Evolutionary conservation across 2,113 vertebrate species (phyloP), one percentile per base, ranked within the genome.

Genomic region (Phrynosoma platyrhinos): DNA sequence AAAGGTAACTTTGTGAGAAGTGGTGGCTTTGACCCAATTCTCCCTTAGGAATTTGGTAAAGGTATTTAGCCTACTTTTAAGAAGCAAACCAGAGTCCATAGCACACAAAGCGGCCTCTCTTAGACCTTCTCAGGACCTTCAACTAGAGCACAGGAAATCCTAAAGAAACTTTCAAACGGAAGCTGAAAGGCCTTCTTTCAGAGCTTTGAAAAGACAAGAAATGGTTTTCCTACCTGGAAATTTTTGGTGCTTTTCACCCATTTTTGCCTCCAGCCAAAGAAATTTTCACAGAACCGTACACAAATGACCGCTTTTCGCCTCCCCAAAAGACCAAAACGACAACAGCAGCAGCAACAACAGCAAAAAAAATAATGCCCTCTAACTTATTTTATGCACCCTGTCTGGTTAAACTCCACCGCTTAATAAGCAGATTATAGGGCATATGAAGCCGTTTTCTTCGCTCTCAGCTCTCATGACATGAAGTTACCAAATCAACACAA

Each of bases 341-440:
- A 58, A 52, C 79, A 30, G 21, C 79, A 10, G 47, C 47, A 47
- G 32, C 83, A 40, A 12, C 72, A 30, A 10, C 83, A 55, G 25
- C 53, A 80, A 18, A 3, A 18, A 62, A 66, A 82, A n/a, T 20
- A 55, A 69, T 36, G 16, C 81, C 30, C n/a, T 30, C 62, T 14
- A 18, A 91, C 87, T 93, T 91, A 85, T 93, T 95, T 94, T 94
- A 93, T 93, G 82, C 93, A 92, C 92, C 90, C 89, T 81, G 89
- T 89, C 92, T 92, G 55, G 93, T 93, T 93, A 93, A 94, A 95
- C 81, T 94, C 89, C 93, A 80, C 18, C 90, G 95, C 95, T 95
- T 94, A 95, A 91, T 95, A 90, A 94, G 94, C 94, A 96, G 96
- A 96, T 96, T 96, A 96, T 66, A 69, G 85, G 87, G 92, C 89